Conservation (phyloP, 2,113 vertebrate species). For the Stomatorhinus ivindoensis region DNA sequence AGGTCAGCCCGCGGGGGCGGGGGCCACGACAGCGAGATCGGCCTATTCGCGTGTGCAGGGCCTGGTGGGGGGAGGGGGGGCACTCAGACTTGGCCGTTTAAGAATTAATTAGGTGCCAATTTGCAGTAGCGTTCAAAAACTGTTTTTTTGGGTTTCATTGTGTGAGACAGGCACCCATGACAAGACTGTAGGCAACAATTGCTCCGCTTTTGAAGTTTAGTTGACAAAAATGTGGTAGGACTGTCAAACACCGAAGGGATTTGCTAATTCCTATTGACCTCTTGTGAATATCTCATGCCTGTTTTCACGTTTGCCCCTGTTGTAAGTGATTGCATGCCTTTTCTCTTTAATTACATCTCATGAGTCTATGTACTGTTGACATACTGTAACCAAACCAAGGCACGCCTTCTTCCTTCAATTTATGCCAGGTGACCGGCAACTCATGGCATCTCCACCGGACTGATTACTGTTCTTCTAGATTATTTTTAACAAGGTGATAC, state of each 20-base stretch:
- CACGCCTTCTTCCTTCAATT: neutral
- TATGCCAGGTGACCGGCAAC: no score
- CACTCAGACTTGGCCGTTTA: neutral
- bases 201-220: neutral
- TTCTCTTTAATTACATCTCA: neutral
- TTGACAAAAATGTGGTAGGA: neutral
- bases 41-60: neutral
- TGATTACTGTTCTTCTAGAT: neutral
- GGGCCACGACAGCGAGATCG: neutral
- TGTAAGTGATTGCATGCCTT: neutral
- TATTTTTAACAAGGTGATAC: neutral
- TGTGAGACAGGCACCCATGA: neutral
- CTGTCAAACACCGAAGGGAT: neutral
- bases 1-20: neutral
- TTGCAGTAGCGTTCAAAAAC: neutral
- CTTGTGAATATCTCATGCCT: neutral
- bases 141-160: neutral
- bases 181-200: neutral
- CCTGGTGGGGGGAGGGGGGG: neutral
- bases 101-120: neutral
- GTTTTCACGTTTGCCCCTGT: neutral
- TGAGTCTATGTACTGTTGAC: neutral
- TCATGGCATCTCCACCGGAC: neutral
- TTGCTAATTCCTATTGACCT: neutral
- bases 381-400: neutral